These are phyloP conservation scores for Hydrophis major DNA, from an alignment of 2,797 vertebrate genomes.

Conservation along the genomic window DNA sequence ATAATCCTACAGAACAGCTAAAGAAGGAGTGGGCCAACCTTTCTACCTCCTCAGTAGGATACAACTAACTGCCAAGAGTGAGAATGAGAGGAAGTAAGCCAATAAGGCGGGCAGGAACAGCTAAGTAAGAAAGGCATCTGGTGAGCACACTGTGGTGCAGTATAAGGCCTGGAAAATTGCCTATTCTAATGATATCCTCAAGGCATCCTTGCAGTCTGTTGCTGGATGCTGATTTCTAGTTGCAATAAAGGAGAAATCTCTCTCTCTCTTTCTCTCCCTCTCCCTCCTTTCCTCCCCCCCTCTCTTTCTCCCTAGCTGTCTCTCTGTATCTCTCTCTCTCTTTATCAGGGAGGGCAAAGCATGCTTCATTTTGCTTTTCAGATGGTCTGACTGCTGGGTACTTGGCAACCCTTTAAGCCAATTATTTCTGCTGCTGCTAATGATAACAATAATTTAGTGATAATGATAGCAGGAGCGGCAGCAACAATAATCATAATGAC, in stretches of 20 bases:
- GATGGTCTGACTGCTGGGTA: not conserved
- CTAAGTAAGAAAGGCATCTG: not conserved
- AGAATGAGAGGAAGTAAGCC: not conserved
- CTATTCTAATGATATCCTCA: not conserved
- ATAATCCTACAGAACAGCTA: too few species aligned
- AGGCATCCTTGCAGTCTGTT: not conserved
- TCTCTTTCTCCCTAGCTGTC: too few species aligned
- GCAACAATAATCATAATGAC: constrained; percentile 20
- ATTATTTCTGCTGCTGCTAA: constrained; percentile 14
- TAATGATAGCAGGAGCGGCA: not conserved
- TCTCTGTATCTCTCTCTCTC: not conserved
- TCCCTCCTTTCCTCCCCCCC: too few species aligned
- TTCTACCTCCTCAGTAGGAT: not conserved
- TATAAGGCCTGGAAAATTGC: not conserved
- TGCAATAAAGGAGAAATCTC: not conserved
- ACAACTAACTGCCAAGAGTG: not conserved
- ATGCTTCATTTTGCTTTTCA: not conserved
- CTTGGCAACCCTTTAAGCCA: constrained; percentile 1
- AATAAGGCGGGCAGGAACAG: not conserved
- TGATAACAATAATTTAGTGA: constrained; percentile 16
- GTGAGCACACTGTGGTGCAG: not conserved
- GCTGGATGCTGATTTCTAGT: not conserved
- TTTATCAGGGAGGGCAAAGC: not conserved
- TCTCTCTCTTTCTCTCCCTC: not conserved
- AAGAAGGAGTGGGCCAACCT: too few species aligned